A percentile compares a stretch with the other conserved stretches of the same genome.
phyloP scores from a whole-genome alignment of 2,888 invertebrate genomes.

The Isotomurus palustris region DNA sequence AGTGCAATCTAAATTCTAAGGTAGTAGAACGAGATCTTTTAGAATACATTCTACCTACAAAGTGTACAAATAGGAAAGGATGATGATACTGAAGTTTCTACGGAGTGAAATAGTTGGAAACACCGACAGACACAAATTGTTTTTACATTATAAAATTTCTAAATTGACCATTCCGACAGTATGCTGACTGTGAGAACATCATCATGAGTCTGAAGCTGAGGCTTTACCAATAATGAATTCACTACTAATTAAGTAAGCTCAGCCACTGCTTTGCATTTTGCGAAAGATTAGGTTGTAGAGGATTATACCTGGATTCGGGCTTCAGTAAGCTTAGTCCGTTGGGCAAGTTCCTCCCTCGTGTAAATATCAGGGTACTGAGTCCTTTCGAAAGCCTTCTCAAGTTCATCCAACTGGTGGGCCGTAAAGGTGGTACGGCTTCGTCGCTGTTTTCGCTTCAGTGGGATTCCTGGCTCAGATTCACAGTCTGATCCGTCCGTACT shows the following conservation, averaged over 20 bases:
- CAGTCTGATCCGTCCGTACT: constrained; percentile 65
- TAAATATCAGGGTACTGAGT: constrained; percentile 96
- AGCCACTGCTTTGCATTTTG: too few species aligned
- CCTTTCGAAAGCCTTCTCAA: constrained; percentile 85
- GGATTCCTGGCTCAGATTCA: constrained; percentile 85
- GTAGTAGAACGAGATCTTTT: neutral
- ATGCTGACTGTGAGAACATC: too few species aligned
- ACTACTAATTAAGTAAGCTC: too few species aligned
- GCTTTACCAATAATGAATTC: too few species aligned
- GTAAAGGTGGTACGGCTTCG: constrained; percentile 91
- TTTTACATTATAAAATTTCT: too few species aligned
- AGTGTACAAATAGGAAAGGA: constrained; percentile 1
- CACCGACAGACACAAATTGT: too few species aligned
- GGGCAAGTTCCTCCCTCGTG: constrained; percentile 85
- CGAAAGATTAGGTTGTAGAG: too few species aligned
- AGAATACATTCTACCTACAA: neutral
- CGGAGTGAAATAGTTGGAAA: too few species aligned
- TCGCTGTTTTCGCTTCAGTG: constrained; percentile 82
- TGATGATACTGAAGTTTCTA: too few species aligned
- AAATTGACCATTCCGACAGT: too few species aligned
- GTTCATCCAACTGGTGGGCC: constrained; percentile 82
- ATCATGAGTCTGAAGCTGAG: too few species aligned
- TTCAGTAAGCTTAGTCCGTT: constrained; percentile 84
- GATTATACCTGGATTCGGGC: constrained; percentile 87
- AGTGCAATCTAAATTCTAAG: neutral